Percentiles rank a stretch among this genome's conserved stretches.
These are phyloP conservation scores for Gallinago solitaria DNA, from an alignment of 2,797 vertebrate genomes.

Conservation along the genomic window DNA sequence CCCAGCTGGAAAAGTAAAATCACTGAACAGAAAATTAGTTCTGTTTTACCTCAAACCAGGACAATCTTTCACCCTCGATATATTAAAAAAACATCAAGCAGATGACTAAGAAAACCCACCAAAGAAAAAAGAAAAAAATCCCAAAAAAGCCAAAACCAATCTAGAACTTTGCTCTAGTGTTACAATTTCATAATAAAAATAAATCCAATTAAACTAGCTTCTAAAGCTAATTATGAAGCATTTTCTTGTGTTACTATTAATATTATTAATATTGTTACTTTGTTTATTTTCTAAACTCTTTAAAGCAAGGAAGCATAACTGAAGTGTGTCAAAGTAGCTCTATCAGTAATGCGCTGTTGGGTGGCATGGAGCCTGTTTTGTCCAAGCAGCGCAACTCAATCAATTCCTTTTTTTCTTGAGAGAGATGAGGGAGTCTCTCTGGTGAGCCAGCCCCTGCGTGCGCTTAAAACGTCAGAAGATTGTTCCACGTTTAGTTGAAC, in stretches of 20 bases:
- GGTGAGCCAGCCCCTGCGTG: conserved; percentile 12
- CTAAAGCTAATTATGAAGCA: neutral
- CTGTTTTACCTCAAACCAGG: too few relatives aligned
- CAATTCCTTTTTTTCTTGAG: conserved; percentile 46
- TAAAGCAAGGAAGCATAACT: conserved; percentile 30
- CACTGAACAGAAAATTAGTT: too few relatives aligned
- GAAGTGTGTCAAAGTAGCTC: neutral
- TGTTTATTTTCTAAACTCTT: conserved; percentile 30
- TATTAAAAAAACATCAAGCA: neutral
- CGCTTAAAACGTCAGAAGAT: neutral
- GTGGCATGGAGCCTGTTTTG: conserved; percentile 32
- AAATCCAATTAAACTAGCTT: neutral
- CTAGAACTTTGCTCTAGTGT: neutral
- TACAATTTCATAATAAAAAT: neutral
- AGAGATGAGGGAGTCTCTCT: conserved; percentile 27
- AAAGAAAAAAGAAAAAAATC: neutral
- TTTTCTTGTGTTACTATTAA: neutral
- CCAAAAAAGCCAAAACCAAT: neutral
- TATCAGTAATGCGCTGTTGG: neutral
- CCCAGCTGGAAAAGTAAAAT: too few relatives aligned
- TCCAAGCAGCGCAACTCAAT: conserved; percentile 46
- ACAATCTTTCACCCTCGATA: neutral
- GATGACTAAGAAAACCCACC: neutral
- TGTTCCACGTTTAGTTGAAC: neutral
- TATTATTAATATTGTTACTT: neutral